A percentile compares a stretch with the other conserved stretches of the same genome.
phyloP scores from a whole-genome alignment of 2,888 invertebrate genomes.

The Drosophila kuntzei region DNA sequence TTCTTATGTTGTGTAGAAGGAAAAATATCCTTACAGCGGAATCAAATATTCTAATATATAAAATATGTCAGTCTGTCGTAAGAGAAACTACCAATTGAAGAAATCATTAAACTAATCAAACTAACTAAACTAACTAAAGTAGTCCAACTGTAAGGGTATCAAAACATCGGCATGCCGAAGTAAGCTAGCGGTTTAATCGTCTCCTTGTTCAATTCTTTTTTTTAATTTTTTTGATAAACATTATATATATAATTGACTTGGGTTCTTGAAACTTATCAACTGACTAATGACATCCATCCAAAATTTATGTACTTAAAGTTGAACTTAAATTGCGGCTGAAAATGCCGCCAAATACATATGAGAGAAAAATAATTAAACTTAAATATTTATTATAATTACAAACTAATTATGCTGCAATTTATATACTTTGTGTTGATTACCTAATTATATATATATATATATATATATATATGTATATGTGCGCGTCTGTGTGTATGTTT shows the following conservation, averaged over 20 bases:
- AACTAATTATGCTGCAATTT: constrained; percentile 35
- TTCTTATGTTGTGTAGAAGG: constrained; percentile 48
- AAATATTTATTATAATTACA: constrained; percentile 36
- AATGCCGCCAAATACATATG: constrained; percentile 38
- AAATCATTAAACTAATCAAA: too few relatives aligned
- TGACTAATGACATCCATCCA: constrained; percentile 67
- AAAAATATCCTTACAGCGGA: constrained; percentile 6
- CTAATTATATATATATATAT: constrained; percentile 23
- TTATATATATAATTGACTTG: constrained; percentile 20
- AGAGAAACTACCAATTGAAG: too few relatives aligned
- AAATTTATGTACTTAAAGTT: constrained; percentile 63
- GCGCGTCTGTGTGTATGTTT: constrained; percentile 20
- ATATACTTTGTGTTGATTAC: constrained; percentile 11
- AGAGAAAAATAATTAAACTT: constrained; percentile 24
- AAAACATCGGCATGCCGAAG: constrained; percentile 9
- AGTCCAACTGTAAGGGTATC: constrained; percentile 11
- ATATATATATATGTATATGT: too few relatives aligned
- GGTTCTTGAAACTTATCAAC: constrained; percentile 49
- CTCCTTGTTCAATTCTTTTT: constrained; percentile 13
- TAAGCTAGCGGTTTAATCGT: constrained; percentile 10
- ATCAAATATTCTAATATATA: neutral
- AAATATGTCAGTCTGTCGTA: neutral
- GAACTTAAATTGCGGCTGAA: constrained; percentile 51
- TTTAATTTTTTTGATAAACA: constrained; percentile 8
- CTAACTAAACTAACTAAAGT: too few relatives aligned